Percentiles rank a stretch among this genome's conserved stretches.
phyloP scores from a whole-genome alignment of 2,113 vertebrate genomes.

The Sitta europaea region DNA sequence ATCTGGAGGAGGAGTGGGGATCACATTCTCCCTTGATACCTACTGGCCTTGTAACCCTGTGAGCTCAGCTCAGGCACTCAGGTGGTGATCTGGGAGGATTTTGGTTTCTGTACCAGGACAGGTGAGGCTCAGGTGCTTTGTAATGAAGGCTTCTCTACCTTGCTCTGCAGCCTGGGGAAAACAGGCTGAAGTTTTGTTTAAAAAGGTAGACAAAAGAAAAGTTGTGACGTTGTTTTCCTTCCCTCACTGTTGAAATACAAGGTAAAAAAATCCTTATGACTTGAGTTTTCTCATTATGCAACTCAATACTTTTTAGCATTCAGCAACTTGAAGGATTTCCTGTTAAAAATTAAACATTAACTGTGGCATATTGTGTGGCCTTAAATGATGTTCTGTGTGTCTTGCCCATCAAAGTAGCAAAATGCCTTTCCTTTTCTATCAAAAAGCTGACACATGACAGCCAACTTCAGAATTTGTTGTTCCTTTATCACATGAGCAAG shows the following conservation, averaged over 20 bases:
- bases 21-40: rapidly evolving
- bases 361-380: not conserved
- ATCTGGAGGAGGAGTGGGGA: not conserved
- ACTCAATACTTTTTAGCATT: not conserved
- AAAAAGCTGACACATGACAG: not conserved
- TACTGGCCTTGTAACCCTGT: not conserved
- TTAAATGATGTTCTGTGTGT: not conserved
- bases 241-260: not conserved
- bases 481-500: slow-evolving; percentile 10
- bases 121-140: not conserved
- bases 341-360: not conserved
- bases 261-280: not conserved
- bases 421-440: not conserved
- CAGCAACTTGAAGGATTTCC: not conserved
- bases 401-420: not conserved
- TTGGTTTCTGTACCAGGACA: not conserved
- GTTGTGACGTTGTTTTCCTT: not conserved
- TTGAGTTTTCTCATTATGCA: not conserved
- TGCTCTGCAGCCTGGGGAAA: not conserved
- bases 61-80: not conserved
- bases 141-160: not conserved
- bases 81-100: not conserved
- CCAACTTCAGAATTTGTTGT: not conserved
- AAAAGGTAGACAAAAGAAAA: not conserved
- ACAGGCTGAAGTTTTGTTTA: not conserved